Evolutionary conservation across 2,797 vertebrate species (phyloP).

Genomic region (Menidia menidia): DNA sequence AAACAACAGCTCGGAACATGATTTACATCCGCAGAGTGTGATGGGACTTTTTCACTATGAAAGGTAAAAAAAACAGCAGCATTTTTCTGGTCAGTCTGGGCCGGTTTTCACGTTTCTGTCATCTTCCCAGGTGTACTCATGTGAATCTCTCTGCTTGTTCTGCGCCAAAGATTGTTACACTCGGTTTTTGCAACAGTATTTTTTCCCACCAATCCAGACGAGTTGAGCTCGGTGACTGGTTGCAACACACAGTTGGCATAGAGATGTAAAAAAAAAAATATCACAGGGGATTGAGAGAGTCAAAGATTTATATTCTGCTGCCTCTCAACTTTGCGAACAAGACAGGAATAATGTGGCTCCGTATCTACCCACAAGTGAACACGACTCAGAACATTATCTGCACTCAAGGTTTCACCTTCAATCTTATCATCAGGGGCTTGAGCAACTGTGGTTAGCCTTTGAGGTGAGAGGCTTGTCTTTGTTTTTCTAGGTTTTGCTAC

Average conservation of each 20-base stretch:
- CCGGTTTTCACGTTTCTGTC: not conserved
- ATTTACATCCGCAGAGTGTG: too few species aligned
- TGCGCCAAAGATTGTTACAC: not conserved
- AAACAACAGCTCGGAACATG: too few species aligned
- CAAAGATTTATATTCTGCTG: constrained; percentile 7
- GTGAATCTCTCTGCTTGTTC: not conserved
- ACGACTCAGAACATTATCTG: not conserved
- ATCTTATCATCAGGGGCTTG: constrained; percentile 14
- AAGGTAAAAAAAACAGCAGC: not conserved
- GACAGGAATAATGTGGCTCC: constrained; percentile 20
- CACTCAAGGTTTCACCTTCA: constrained; percentile 28
- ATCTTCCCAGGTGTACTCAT: not conserved
- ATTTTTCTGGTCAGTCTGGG: not conserved
- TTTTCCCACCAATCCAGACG: not conserved
- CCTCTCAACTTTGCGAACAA: constrained; percentile 8
- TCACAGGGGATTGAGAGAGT: constrained; percentile 11
- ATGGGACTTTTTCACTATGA: not conserved
- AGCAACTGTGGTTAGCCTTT: constrained; percentile 16
- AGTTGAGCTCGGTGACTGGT: not conserved
- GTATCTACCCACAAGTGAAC: constrained; percentile 10
- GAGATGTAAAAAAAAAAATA: constrained; percentile 7
- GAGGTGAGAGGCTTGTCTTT: constrained; percentile 25
- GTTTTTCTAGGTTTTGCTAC: constrained; percentile 13
- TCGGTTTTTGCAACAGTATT: constrained; percentile 7
- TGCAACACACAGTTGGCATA: not conserved